Conservation (phyloP, 2,113 vertebrate genomes). For the Pagrus major region DNA sequence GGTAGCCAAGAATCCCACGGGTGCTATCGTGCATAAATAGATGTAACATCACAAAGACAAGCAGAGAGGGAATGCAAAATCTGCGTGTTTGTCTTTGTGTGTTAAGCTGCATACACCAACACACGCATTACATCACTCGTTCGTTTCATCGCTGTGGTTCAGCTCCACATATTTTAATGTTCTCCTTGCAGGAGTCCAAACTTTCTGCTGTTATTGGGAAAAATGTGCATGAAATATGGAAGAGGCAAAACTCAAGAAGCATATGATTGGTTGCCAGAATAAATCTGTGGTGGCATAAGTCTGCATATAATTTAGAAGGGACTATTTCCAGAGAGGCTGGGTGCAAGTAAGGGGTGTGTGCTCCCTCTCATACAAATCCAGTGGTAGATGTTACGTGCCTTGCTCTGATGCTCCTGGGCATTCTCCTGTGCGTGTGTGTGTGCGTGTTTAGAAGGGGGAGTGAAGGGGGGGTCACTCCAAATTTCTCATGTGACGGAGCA, state of each 20-base stretch:
- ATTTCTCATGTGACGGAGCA: conserved; percentile 75
- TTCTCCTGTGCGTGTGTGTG: conserved; percentile 23
- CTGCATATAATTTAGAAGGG: conserved; percentile 47
- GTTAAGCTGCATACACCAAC: conserved; percentile 16
- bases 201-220: conserved; percentile 24
- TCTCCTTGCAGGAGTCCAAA: conserved; percentile 36
- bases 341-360: conserved; percentile 22
- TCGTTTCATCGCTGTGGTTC: conserved; percentile 42
- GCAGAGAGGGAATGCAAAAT: conserved; percentile 18
- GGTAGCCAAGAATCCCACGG: background rate
- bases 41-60: conserved; percentile 25
- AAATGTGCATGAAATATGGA: conserved; percentile 57
- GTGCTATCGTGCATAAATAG: conserved; percentile 4
- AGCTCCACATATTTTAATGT: conserved; percentile 45
- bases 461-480: conserved; percentile 48
- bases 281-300: conserved; percentile 46
- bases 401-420: conserved; percentile 43
- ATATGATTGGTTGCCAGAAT: conserved; percentile 61
- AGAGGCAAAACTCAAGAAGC: conserved; percentile 52
- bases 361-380: conserved; percentile 36
- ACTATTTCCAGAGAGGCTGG: conserved; percentile 46
- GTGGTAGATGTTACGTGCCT: conserved; percentile 50
- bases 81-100: background rate
- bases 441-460: background rate
- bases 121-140: conserved; percentile 62